Base-by-base conservation (phyloP, 2,797 vertebrate genomes). In the Rhabdophis nuchalis region DNA sequence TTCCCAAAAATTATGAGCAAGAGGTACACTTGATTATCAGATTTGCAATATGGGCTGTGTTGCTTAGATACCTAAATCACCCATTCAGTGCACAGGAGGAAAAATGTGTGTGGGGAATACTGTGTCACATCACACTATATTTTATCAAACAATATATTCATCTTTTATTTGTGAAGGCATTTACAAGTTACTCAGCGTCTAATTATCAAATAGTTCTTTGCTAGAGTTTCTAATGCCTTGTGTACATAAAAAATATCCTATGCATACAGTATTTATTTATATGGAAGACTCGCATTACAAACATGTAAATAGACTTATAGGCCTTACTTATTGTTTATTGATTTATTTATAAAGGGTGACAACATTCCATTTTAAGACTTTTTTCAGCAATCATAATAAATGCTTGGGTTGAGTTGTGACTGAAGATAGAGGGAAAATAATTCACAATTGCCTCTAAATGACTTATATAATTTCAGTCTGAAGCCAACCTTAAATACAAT, bases 1-100 rank as follows among this genome's bases (percentile, higher is more conserved):
- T 20, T 16, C 36, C 20, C 10, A 0, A 94, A 96, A 96, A 93
- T 8, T 91, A 93, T 93, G 91, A 72, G 13, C 77, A 95, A 94
- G 85, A 96, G 91, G 94, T 95, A 94, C 53, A 68, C 95, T 95
- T 95, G 95, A 95, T 93, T 96, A 95, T 92, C 93, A 91, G 94
- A 96, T 95, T 91, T 96, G 95, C 94, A 93, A 94, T 91, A 96
- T 93, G 93, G 92, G 95, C 94, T 90, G 92, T 89, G 95, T 95
- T 96, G 95, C 95, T 96, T 93, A 95, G 96, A 94, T 95, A 96
- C 95, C 95, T 94, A 92, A 95, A 96, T 94, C 93, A 94, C 87
- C 56, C 90, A 0, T 85, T 0, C 0, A 54, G 5, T 36, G 93
- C 91, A 60, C 90, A 32, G 91, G 94, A 94, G 94, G 53, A 90